phyloP scores from a whole-genome alignment of 2,888 invertebrate species.

The Ganaspis brasiliensis region DNA sequence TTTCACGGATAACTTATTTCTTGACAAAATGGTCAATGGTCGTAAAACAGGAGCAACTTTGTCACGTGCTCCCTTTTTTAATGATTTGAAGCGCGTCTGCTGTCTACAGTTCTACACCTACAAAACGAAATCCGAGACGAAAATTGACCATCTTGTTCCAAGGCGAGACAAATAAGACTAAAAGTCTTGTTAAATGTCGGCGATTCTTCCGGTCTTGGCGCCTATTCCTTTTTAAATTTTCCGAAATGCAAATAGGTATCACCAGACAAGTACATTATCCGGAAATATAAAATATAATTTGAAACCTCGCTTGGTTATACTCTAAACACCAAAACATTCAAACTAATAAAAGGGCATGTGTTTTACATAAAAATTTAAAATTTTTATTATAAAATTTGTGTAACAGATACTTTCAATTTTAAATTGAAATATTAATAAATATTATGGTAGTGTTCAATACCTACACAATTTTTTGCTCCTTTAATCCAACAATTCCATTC shows the following conservation, averaged over 20 bases:
- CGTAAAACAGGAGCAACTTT: constrained; percentile 31
- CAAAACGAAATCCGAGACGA: constrained; percentile 25
- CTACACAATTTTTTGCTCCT: too few relatives aligned
- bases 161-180: constrained; percentile 7
- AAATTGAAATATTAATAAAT: too few relatives aligned
- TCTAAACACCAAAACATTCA: too few relatives aligned
- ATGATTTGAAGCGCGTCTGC: neutral
- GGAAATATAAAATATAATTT: constrained; percentile 19
- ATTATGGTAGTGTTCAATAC: too few relatives aligned
- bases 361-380: too few relatives aligned
- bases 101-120: constrained; percentile 6
- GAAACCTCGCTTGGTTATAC: too few relatives aligned
- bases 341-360: too few relatives aligned
- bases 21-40: constrained; percentile 41
- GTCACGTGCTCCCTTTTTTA: constrained; percentile 37
- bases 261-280: constrained; percentile 16
- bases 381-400: too few relatives aligned
- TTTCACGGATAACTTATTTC: constrained; percentile 33
- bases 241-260: neutral
- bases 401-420: too few relatives aligned
- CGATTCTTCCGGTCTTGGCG: constrained; percentile 10
- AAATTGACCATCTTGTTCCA: constrained; percentile 24
- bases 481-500: too few relatives aligned
- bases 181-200: constrained; percentile 22
- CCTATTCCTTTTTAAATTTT: constrained; percentile 14